A percentile compares a stretch with the other conserved stretches of the same genome.
These are phyloP conservation scores for Lepidothrix coronata DNA, from an alignment of 2,113 vertebrate species.

Conservation along the genomic window DNA sequence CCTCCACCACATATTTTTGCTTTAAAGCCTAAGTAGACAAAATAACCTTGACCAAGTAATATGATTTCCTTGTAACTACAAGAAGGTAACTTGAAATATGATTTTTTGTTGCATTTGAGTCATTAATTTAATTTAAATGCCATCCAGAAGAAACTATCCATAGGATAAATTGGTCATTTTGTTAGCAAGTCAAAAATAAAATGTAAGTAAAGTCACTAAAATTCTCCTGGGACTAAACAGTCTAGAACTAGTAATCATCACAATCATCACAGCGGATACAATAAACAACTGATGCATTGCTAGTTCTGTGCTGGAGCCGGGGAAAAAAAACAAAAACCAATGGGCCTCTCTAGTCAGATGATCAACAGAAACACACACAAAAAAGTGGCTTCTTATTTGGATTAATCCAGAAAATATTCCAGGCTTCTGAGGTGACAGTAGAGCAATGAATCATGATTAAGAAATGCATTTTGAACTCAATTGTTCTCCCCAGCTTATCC, in stretches of 20 bases:
- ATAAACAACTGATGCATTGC: neutral
- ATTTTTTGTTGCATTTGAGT: neutral
- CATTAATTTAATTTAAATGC: neutral
- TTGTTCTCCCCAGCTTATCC: neutral
- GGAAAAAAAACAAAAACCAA: neutral
- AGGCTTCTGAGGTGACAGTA: neutral
- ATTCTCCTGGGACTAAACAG: neutral
- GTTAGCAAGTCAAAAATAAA: conserved; percentile 9
- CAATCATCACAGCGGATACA: neutral
- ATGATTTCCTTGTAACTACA: neutral
- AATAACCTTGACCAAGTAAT: neutral
- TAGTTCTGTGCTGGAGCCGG: neutral
- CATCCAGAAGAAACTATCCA: neutral
- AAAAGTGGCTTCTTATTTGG: neutral
- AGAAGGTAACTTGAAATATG: neutral
- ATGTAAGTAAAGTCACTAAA: neutral
- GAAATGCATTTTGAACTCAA: neutral
- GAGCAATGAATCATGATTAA: neutral
- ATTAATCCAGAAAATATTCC: neutral
- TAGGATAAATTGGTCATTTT: neutral
- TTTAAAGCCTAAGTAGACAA: neutral
- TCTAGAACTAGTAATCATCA: neutral
- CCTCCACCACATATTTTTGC: conserved; percentile 46
- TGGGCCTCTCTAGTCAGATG: neutral
- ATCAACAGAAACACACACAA: neutral